Evolutionary conservation across 2,113 vertebrate species (phyloP), one percentile per base, ranked within the genome.

Genomic region (Paralichthys olivaceus): DNA sequence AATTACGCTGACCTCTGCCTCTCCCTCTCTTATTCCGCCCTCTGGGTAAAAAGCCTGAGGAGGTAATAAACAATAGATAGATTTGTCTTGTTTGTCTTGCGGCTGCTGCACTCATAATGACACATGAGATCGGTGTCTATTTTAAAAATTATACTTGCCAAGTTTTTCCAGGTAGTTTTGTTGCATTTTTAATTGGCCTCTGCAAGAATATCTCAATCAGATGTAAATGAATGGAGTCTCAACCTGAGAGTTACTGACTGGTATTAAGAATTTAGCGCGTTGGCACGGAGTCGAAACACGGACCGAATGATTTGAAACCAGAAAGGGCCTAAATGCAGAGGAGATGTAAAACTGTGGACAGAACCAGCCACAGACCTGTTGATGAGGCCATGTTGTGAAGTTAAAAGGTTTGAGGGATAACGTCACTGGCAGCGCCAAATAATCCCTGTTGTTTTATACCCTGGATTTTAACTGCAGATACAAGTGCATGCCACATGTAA

Each of bases 191-290:
- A 97, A 97, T 97, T 97, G 95, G 95, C 96, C 95, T 95, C 92
- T 96, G 95, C 95, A 95, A 94, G 95, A 95, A 95, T 96, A 82
- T 86, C 95, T 96, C 96, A 96, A 96, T 97, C 84, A 96, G 95
- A 97, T 96, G 95, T 95, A 96, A 97, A 96, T 97, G 95, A 96
- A 95, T 94, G 59, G 54, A 76, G 55, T 56, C 75, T 94, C 95
- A 96, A 95, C 95, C 95, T 95, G 95, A 95, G 96, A 96, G 96
- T 96, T 96, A 94, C 96, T 93, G 94, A 94, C 94, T 93, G 94
- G 94, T 96, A 96, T 96, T 97, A 97, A 97, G 96, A 96, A 96
- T 96, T 92, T 96, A 98, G 96, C 95, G 95, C 95, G 93, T 94
- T 93, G 94, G 94, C 91, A 93, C 95, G 93, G 94, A 95, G 94